Evolutionary conservation across 2,888 invertebrate species (phyloP).

Genomic region (Lissonota sp.): DNA sequence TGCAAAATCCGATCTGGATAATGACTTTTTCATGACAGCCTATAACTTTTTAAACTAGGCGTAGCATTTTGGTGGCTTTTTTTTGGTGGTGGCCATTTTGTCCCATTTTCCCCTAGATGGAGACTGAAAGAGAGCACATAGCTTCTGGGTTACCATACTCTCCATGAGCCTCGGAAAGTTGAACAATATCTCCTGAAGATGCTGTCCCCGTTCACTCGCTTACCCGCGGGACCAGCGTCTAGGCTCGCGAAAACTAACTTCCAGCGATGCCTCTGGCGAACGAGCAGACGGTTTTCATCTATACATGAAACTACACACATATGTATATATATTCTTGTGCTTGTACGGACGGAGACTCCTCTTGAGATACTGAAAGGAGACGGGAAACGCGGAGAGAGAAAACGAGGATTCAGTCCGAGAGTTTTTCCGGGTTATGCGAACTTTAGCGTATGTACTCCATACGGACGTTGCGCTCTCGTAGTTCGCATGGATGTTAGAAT

Average conservation of each 20-base stretch:
- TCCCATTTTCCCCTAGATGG: no score
- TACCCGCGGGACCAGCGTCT: constrained; percentile 63
- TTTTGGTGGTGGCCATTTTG: no score
- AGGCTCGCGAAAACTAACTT: constrained; percentile 71
- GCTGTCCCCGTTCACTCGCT: constrained; percentile 60
- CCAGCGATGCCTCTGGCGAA: constrained; percentile 34
- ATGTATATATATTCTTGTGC: neutral
- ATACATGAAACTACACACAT: constrained; percentile 7
- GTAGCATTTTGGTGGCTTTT: no score
- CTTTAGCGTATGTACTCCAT: constrained; percentile 67
- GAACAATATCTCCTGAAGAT: constrained; percentile 76
- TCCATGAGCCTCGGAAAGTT: constrained; percentile 67
- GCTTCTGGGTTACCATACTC: neutral
- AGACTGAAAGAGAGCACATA: no score
- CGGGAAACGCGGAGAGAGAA: constrained; percentile 35
- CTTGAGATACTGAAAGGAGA: constrained; percentile 38
- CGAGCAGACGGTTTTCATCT: constrained; percentile 16
- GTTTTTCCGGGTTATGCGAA: constrained; percentile 66
- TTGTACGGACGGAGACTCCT: neutral
- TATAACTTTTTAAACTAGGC: no score
- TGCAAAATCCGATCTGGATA: no score
- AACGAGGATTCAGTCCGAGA: constrained; percentile 61
- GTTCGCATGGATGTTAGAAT: no score
- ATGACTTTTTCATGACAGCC: no score
- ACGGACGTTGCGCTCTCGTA: constrained; percentile 13